Evolutionary conservation across 2,797 vertebrate species (phyloP).

Genomic region (Serranus cabrilla): DNA sequence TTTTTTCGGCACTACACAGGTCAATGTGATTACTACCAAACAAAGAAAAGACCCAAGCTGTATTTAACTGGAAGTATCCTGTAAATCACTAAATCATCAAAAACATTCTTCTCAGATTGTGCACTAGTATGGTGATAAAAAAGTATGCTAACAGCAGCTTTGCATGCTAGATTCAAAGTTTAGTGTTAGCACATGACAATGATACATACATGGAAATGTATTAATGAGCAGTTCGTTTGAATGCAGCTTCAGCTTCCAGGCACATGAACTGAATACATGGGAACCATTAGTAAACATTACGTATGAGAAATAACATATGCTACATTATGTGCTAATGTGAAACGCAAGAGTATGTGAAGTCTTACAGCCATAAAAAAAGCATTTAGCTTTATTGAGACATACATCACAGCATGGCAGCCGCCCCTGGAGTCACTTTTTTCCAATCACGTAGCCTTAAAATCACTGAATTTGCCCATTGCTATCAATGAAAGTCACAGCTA

Average conservation of each 20-base stretch:
- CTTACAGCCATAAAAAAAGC: slow-evolving; percentile 57
- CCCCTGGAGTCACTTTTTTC: slow-evolving; percentile 43
- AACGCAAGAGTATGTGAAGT: slow-evolving; percentile 40
- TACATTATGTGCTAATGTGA: slow-evolving; percentile 49
- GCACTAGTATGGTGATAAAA: too few relatives aligned
- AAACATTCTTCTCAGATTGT: not conserved
- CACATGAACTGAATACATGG: slow-evolving; percentile 6
- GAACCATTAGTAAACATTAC: slow-evolving; percentile 43
- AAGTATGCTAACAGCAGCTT: slow-evolving; percentile 9
- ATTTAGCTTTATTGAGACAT: slow-evolving; percentile 67
- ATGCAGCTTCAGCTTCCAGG: slow-evolving; percentile 42
- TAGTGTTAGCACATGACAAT: slow-evolving; percentile 31
- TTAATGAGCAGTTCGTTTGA: slow-evolving; percentile 54
- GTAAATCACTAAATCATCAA: not conserved
- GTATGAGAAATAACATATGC: slow-evolving; percentile 45
- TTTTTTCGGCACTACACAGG: too few relatives aligned
- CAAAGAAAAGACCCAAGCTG: not conserved
- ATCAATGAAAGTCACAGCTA: slow-evolving; percentile 25
- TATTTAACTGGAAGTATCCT: not conserved
- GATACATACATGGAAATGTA: slow-evolving; percentile 48
- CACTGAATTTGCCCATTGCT: slow-evolving; percentile 27
- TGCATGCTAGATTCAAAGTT: slow-evolving; percentile 8
- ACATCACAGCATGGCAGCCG: slow-evolving; percentile 56
- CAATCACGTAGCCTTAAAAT: slow-evolving; percentile 30
- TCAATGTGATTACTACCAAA: too few relatives aligned